Percentiles rank a stretch among this genome's conserved stretches.
phyloP scores from a whole-genome alignment of 2,797 vertebrate species.

The Pogonophryne albipinna region DNA sequence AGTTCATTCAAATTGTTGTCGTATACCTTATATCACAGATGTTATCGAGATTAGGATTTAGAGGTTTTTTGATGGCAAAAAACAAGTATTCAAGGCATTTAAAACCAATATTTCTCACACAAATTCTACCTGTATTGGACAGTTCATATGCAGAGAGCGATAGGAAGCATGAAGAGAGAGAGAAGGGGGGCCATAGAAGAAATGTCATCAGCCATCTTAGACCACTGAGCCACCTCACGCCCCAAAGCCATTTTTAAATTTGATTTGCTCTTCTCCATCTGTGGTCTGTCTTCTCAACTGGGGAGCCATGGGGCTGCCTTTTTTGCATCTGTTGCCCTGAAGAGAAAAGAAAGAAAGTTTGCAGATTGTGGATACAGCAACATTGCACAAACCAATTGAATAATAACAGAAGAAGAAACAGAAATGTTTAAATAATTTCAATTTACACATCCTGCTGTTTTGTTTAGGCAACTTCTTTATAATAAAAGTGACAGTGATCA shows the following conservation, averaged over 20 bases:
- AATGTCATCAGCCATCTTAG: constrained; percentile 12
- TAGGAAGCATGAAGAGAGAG: background rate
- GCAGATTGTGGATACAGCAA: background rate
- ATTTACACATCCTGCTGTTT: background rate
- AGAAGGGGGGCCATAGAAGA: background rate
- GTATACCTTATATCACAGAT: background rate
- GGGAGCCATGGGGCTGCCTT: background rate
- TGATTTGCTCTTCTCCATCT: constrained; percentile 37
- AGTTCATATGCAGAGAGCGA: background rate
- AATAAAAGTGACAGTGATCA: constrained; percentile 1
- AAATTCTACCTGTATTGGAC: background rate
- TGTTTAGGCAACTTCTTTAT: background rate
- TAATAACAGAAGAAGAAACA: background rate
- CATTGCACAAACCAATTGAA: background rate
- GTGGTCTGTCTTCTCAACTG: constrained; percentile 25
- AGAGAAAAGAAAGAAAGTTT: constrained; percentile 9
- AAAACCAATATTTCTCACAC: background rate
- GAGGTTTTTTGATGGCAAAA: no score
- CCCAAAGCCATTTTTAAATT: constrained; percentile 28
- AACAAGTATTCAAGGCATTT: background rate
- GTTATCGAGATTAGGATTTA: background rate
- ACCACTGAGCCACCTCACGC: background rate
- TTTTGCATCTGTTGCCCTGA: constrained; percentile 14
- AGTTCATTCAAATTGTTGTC: background rate
- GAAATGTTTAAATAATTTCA: background rate